Evolutionary conservation across 2,113 vertebrate genomes (phyloP), one percentile per base, ranked within the genome.

Genomic region (Pleuronectes platessa): DNA sequence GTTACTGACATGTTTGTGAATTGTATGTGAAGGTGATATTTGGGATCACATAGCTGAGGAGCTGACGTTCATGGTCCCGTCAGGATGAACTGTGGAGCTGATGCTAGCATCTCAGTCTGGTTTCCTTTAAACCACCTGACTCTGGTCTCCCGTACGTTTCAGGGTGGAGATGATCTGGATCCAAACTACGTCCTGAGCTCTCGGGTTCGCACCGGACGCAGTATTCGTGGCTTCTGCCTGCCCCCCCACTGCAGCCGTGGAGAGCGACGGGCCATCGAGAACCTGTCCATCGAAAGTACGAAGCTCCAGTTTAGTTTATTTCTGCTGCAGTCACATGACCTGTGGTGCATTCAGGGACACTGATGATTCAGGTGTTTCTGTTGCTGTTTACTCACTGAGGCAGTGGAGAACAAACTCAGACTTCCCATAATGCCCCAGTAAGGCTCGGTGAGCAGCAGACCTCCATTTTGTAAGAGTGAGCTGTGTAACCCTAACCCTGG

Each of bases 161-260:
- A 91, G 97, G 97, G 97, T 37, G 97, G 97, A 73, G 97, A 98
- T 37, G 97, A 99, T 83, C 93, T 99, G 95, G 97, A 99, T 78
- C 95, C 97, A 59, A 95, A 96, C 88, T 99, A 98, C 0, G 97
- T 98, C 45, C 92, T 99, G 49, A 99, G 97, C 83, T 97, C 97
- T 63, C 94, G 97, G 88, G 97, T 99, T 62, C 94, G 97, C 87
- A 99, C 97, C 0, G 97, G 97, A 21, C 94, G 97, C 64, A 99
- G 97, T 86, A 93, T 99, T 76, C 95, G 96, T 24, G 96, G 96
- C 2, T 97, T 97, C 92, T 97, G 96, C 10, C 95, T 99, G 15
- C 97, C 97, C 0, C 97, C 97, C 0, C 97, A 98, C 88, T 99
- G 97, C 89, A 99, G 96, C 86, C 95, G 97, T 1, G 97, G 97